Evolutionary conservation across 2,797 vertebrate genomes (phyloP).

Genomic region (Diplodus puntazzo): DNA sequence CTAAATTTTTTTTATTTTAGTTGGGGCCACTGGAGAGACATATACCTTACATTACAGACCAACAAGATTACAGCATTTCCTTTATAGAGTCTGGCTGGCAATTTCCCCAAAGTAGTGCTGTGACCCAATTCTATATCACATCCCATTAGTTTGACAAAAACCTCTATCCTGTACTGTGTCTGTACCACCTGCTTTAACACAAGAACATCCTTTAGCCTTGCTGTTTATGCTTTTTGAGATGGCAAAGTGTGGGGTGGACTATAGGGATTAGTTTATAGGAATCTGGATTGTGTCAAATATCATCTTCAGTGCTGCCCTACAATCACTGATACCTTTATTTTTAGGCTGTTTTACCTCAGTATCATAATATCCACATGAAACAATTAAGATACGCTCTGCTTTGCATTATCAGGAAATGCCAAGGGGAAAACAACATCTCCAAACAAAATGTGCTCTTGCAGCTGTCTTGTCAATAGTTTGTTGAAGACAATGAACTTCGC

Average conservation of each 20-base stretch:
- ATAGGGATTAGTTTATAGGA: neutral
- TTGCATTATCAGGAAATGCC: neutral
- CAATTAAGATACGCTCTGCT: neutral
- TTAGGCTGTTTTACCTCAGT: neutral
- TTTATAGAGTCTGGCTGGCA: conserved; percentile 9
- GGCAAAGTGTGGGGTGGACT: neutral
- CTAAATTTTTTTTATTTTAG: conserved; percentile 5
- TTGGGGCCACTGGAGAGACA: neutral
- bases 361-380: neutral
- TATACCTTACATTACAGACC: neutral
- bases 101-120: conserved; percentile 5
- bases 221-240: neutral
- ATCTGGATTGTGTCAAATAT: neutral
- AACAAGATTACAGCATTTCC: conserved; percentile 1
- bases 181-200: neutral
- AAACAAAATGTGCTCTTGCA: neutral
- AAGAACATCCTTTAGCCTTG: neutral
- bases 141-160: conserved; percentile 29
- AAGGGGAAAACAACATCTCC: neutral
- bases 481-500: neutral
- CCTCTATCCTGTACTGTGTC: neutral
- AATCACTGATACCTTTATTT: neutral
- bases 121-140: conserved; percentile 26
- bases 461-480: neutral
- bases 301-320: neutral